Conservation (phyloP, 2,888 invertebrate genomes). For the Acanthosoma haemorrhoidale region DNA sequence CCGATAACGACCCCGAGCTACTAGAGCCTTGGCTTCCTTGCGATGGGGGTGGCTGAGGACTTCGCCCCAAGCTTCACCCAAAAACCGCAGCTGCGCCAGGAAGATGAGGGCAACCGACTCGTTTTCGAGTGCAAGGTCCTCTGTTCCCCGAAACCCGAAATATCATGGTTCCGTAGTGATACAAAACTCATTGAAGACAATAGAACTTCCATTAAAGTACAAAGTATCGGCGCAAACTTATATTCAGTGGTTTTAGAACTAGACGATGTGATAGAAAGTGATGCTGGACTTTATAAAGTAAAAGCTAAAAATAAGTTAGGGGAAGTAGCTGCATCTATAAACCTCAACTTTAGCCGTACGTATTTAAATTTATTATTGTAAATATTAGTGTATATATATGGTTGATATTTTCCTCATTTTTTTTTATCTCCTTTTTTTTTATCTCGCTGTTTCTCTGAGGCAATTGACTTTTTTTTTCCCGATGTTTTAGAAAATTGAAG, state of each 20-base stretch:
- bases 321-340: constrained; percentile 93
- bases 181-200: constrained; percentile 75
- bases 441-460: too few species aligned
- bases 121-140: constrained; percentile 90
- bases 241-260: constrained; percentile 87
- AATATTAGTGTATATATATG: too few species aligned
- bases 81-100: constrained; percentile 93
- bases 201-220: constrained; percentile 82
- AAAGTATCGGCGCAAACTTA: constrained; percentile 77
- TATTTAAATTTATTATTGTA: constrained; percentile 46
- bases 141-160: constrained; percentile 82
- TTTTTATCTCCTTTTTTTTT: too few species aligned
- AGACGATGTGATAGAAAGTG: constrained; percentile 91
- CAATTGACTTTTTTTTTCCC: too few species aligned
- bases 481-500: too few species aligned
- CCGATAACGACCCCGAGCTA: constrained; percentile 26
- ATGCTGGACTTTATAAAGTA: constrained; percentile 94
- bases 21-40: neutral
- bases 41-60: constrained; percentile 84
- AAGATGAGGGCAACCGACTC: constrained; percentile 91
- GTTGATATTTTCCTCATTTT: too few species aligned
- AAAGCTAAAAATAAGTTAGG: constrained; percentile 96
- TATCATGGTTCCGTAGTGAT: constrained; percentile 87
- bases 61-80: constrained; percentile 98
- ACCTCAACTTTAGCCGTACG: constrained; percentile 97